Evolutionary conservation across 2,888 invertebrate genomes (phyloP).

Genomic region (Dolichopus griseipennis): DNA sequence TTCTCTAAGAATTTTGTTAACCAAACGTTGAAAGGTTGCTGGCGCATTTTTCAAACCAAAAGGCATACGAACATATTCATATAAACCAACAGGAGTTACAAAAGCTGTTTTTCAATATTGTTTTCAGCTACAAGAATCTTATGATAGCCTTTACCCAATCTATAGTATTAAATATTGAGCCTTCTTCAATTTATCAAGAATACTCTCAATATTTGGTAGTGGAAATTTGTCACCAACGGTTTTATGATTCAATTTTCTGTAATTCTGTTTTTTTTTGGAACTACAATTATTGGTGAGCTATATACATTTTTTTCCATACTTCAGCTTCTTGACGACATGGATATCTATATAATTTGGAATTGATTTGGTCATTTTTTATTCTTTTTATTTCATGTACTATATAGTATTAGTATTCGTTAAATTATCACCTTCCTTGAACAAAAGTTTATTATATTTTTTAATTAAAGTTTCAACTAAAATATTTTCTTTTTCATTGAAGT

Average conservation of each 20-base stretch:
- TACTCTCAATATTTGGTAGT: conserved; percentile 13
- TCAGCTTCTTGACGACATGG: conserved; percentile 15
- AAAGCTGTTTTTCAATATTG: conserved; percentile 19
- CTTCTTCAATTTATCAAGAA: conserved; percentile 15
- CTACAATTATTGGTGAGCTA: conserved; percentile 15
- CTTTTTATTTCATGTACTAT: conserved; percentile 13
- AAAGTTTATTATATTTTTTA: conserved; percentile 14
- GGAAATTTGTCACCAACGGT: conserved; percentile 9
- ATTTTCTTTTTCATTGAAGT: conserved; percentile 14
- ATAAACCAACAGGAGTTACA: conserved; percentile 16
- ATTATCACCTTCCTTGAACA: conserved; percentile 16
- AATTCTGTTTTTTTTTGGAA: conserved; percentile 15
- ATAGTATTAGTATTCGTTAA: conserved; percentile 7
- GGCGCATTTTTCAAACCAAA: conserved; percentile 18
- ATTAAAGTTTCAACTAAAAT: conserved; percentile 1
- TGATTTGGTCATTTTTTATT: conserved; percentile 16
- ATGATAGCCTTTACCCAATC: conserved; percentile 17
- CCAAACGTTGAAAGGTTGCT: conserved; percentile 14
- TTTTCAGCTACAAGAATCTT: conserved; percentile 10
- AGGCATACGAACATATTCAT: conserved; percentile 19
- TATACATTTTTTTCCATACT: conserved; percentile 12
- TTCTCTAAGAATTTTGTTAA: conserved; percentile 12
- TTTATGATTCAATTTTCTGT: conserved; percentile 13
- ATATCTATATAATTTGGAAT: conserved; percentile 13
- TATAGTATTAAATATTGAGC: conserved; percentile 15